Base-by-base conservation (phyloP, 1,140 invertebrate genomes). In the Zophobas atratus region DNA sequence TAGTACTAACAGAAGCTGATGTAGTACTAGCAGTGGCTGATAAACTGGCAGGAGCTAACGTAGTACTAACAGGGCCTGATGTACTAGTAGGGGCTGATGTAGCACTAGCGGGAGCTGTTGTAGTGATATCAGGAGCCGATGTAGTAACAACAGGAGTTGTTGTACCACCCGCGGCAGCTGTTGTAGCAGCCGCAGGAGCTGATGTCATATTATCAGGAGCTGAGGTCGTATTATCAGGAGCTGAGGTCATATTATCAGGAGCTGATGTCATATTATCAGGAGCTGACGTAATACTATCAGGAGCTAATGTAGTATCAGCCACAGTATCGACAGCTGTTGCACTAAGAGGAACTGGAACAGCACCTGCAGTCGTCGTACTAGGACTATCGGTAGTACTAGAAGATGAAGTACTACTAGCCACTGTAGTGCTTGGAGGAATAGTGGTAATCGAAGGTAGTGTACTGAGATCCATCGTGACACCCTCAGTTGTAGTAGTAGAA, bases 131-230 rank as follows among this genome's bases (percentile, higher is more conserved):
- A 8, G 41, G 43, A 46, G 38, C 43, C 8, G 78, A 79, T 57
- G 83, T 83, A 79, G 75, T 79, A 78, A 55, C 79, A 70, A 76
- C 73, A 70, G 79, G 81, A 70, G 82, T 84, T 4, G 46, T 79
- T 84, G 41, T 85, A 86, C 79, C 87, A 88, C 78, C 85, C 85
- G 83, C 82, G 82, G 83, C 70, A 41, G n/a, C 70, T 82, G 84
- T 86, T 36, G 85, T 41, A 80, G 87, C 85, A 56, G 84, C 77
- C 48, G 38, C 43, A 0, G 60, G 80, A 82, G 81, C 83, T 49
- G 73, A 81, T 77, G 83, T 85, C 75, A 82, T 85, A 81, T 81
- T 82, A 38, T 8, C 36, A 39, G 20, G 20, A 20, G 49, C 32
- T 51, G 67, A 84, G 49, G 53, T 80, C 34, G 81, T 75, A 57